Evolutionary conservation across 92 coral and sea anemone species (phyloP).

Genomic region (Phenganax subtilis): DNA sequence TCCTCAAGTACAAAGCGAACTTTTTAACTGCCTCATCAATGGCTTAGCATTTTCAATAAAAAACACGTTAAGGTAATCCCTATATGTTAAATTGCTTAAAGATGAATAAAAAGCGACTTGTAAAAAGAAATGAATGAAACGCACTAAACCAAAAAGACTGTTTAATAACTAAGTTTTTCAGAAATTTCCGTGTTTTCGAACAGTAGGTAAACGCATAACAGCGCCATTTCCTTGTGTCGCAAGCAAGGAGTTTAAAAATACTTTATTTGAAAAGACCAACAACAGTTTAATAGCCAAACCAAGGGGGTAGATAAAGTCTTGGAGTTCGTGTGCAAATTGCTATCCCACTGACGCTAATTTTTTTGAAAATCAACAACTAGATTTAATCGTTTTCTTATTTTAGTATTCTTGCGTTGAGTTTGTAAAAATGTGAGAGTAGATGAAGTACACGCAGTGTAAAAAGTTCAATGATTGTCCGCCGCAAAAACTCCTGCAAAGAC

Average conservation of each 20-base stretch:
- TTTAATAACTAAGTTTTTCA: neutral
- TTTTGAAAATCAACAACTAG: slow-evolving; percentile 18
- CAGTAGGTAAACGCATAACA: neutral
- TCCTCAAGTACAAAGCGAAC: slow-evolving; percentile 4
- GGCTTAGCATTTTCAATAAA: neutral
- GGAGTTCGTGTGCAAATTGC: slow-evolving; percentile 5
- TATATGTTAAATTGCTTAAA: neutral
- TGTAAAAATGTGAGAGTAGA: neutral
- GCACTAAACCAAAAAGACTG: neutral
- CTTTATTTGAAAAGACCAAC: slow-evolving; percentile 26
- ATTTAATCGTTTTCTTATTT: neutral
- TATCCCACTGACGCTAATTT: slow-evolving; percentile 4
- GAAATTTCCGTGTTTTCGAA: neutral
- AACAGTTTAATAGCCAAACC: slow-evolving; percentile 9
- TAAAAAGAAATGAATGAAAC: neutral
- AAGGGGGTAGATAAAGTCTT: slow-evolving; percentile 20
- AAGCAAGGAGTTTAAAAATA: neutral
- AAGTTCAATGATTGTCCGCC: slow-evolving; percentile 7
- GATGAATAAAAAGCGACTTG: neutral
- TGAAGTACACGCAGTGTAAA: neutral
- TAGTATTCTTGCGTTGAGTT: neutral
- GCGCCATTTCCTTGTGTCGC: neutral
- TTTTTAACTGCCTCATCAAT: neutral
- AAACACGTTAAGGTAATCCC: slow-evolving; percentile 5
- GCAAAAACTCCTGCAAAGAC: slow-evolving; percentile 39